A percentile compares a stretch with the other conserved stretches of the same genome.
These are phyloP conservation scores for Epinotia bilunana DNA, from an alignment of 2,888 invertebrate species.

Conservation along the genomic window DNA sequence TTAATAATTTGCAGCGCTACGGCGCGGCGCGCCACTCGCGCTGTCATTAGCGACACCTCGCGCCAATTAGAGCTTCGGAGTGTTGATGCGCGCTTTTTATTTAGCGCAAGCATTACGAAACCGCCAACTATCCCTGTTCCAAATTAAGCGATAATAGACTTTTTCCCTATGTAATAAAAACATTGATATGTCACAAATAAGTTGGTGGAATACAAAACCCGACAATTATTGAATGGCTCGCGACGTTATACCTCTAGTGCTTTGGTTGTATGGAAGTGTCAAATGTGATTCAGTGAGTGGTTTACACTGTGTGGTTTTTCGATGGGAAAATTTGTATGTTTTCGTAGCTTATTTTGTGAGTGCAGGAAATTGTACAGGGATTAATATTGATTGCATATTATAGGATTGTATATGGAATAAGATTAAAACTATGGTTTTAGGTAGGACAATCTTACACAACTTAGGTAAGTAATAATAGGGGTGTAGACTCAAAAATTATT, in stretches of 20 bases:
- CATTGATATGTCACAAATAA: background rate
- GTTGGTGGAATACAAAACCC: constrained; percentile 51
- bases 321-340: constrained; percentile 31
- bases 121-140: background rate
- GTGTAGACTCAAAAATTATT: no score
- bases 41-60: constrained; percentile 83
- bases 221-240: constrained; percentile 80
- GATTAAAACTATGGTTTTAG: no score
- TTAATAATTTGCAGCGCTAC: constrained; percentile 80
- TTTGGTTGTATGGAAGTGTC: constrained; percentile 61
- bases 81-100: constrained; percentile 82
- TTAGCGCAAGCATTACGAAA: constrained; percentile 74
- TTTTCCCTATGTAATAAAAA: constrained; percentile 11
- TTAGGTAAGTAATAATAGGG: no score
- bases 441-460: no score
- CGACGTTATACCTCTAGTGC: constrained; percentile 68
- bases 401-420: no score
- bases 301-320: constrained; percentile 48
- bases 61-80: constrained; percentile 79
- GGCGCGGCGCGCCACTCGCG: constrained; percentile 66
- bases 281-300: constrained; percentile 56
- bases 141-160: constrained; percentile 19
- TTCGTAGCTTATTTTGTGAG: constrained; percentile 16
- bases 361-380: background rate
- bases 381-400: background rate